Conservation (phyloP, 2,113 vertebrate species). For the Synodontis membranacea region DNA sequence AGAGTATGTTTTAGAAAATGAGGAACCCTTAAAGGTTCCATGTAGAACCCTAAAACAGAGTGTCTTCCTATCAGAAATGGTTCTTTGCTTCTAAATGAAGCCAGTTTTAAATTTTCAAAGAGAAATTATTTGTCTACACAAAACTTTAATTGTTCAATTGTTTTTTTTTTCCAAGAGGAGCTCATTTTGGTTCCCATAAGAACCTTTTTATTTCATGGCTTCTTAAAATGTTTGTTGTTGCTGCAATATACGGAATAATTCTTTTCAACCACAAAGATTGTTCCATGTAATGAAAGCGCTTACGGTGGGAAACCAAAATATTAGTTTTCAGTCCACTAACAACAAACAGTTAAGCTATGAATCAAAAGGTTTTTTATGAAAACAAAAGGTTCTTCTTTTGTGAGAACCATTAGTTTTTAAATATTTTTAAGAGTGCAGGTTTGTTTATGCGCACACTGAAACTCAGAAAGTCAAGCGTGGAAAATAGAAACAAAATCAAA, state of each 20-base stretch:
- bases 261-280: not conserved
- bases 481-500: conserved; percentile 19
- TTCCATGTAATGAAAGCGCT: not conserved
- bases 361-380: not conserved
- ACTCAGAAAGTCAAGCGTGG: not conserved
- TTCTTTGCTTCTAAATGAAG: not conserved
- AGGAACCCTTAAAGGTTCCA: not conserved
- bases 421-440: not conserved
- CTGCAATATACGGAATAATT: not conserved
- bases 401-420: not conserved
- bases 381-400: not conserved
- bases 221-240: not conserved
- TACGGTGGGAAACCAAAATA: not conserved
- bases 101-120: not conserved
- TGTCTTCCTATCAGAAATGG: not conserved
- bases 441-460: not conserved
- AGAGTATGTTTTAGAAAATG: not conserved
- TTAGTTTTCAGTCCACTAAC: not conserved
- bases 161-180: not conserved
- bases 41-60: not conserved
- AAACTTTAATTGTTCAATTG: not conserved
- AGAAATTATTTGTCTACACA: not conserved
- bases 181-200: not conserved
- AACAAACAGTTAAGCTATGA: not conserved
- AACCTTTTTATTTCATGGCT: not conserved